Evolutionary conservation across 2,113 vertebrate species (phyloP).

Genomic region (Orientallactaga bullata): DNA sequence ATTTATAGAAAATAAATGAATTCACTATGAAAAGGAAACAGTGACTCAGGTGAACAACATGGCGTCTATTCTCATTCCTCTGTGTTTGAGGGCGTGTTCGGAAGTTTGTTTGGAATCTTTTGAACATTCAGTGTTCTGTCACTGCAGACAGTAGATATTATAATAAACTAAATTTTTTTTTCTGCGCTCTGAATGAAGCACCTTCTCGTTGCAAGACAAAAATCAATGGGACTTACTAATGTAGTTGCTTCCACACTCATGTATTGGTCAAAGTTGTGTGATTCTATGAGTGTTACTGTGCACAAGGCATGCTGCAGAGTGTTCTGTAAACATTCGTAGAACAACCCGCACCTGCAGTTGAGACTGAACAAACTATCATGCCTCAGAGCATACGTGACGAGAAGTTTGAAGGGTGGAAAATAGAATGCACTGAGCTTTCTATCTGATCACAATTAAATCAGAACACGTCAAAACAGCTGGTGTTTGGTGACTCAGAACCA

Average conservation of each 20-base stretch:
- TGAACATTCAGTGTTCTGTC: slow-evolving; percentile 38
- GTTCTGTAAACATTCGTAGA: background rate
- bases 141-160: background rate
- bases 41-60: slow-evolving; percentile 27
- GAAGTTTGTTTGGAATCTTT: background rate
- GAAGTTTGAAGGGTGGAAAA: slow-evolving; percentile 64
- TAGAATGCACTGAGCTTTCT: slow-evolving; percentile 63
- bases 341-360: no score
- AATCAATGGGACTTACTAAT: background rate
- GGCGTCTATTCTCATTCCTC: background rate
- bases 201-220: background rate
- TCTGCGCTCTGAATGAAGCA: background rate
- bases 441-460: slow-evolving; percentile 74
- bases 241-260: slow-evolving; percentile 17
- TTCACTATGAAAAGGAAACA: background rate
- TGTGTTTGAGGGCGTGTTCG: background rate
- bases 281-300: background rate
- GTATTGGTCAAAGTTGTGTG: background rate
- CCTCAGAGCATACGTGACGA: background rate
- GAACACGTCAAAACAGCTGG: slow-evolving; percentile 80
- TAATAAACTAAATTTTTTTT: background rate
- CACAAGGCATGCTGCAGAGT: background rate
- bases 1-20: slow-evolving; percentile 31
- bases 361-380: background rate
- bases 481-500: slow-evolving; percentile 79